Evolutionary conservation across 1,140 invertebrate genomes (phyloP).

Genomic region (Sitophilus oryzae): DNA sequence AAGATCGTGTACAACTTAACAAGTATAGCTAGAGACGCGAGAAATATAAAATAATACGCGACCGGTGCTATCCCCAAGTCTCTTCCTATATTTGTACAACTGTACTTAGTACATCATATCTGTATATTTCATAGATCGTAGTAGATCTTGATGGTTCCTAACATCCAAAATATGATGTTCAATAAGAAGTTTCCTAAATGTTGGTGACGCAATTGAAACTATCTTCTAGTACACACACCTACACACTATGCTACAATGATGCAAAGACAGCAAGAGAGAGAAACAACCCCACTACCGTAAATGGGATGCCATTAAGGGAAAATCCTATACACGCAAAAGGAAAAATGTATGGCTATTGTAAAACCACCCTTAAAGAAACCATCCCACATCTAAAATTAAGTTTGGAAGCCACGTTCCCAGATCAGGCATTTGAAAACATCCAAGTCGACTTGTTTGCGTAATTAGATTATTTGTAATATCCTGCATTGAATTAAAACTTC

Average conservation of each 20-base stretch:
- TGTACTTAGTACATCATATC: too few species aligned
- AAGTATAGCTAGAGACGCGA: too few species aligned
- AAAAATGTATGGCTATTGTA: conserved; percentile 38
- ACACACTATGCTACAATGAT: neutral
- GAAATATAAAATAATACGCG: too few species aligned
- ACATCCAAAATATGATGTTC: neutral
- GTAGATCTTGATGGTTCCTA: neutral
- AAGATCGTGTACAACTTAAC: too few species aligned
- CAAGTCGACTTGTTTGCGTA: too few species aligned
- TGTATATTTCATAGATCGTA: neutral
- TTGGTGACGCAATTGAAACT: neutral
- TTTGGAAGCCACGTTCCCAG: conserved; percentile 17
- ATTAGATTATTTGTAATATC: too few species aligned
- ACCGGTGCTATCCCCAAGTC: too few species aligned
- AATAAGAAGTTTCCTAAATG: neutral
- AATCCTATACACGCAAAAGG: conserved; percentile 33
- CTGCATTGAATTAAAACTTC: too few species aligned
- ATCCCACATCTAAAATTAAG: conserved; percentile 2
- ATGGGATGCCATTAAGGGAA: conserved; percentile 37
- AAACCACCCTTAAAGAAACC: conserved; percentile 26
- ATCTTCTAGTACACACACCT: neutral
- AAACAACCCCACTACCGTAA: neutral
- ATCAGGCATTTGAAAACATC: too few species aligned
- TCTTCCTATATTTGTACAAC: too few species aligned
- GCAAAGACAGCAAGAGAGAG: neutral